Evolutionary conservation across 2,113 vertebrate genomes (phyloP).

Genomic region (Desmodus rotundus): DNA sequence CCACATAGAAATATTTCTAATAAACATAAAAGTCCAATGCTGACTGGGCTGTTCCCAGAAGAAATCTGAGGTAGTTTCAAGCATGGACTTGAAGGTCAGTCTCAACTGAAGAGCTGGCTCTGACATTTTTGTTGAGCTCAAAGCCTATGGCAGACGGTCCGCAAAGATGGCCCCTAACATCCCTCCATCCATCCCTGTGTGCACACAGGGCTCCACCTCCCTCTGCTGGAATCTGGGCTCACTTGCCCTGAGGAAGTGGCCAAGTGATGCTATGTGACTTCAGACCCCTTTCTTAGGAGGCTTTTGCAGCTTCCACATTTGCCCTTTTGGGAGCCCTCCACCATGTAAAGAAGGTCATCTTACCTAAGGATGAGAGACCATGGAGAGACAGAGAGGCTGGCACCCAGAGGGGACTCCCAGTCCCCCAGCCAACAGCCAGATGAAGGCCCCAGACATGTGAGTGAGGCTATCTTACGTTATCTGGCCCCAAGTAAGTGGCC

Average conservation of each 20-base stretch:
- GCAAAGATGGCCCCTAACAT: background rate
- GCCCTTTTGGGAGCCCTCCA: background rate
- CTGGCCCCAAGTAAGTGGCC: background rate
- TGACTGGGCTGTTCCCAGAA: background rate
- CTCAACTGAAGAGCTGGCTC: background rate
- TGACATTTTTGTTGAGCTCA: background rate
- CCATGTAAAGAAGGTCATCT: background rate
- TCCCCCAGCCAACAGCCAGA: background rate
- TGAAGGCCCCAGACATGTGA: background rate
- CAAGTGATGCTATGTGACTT: background rate
- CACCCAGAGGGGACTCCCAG: background rate
- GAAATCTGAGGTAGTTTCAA: background rate
- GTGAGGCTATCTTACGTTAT: background rate
- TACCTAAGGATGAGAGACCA: background rate
- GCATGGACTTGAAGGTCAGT: background rate
- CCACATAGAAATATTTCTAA: background rate
- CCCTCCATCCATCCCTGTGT: background rate
- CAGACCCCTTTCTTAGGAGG: background rate
- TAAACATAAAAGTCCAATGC: background rate
- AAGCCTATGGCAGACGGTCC: accelerated
- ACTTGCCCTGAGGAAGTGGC: background rate
- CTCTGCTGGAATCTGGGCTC: background rate
- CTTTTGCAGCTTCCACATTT: background rate
- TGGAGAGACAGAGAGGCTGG: background rate
- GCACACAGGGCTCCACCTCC: background rate